These are phyloP conservation scores for Esox masquinongy DNA, from an alignment of 2,797 vertebrate species.

Conservation along the genomic window DNA sequence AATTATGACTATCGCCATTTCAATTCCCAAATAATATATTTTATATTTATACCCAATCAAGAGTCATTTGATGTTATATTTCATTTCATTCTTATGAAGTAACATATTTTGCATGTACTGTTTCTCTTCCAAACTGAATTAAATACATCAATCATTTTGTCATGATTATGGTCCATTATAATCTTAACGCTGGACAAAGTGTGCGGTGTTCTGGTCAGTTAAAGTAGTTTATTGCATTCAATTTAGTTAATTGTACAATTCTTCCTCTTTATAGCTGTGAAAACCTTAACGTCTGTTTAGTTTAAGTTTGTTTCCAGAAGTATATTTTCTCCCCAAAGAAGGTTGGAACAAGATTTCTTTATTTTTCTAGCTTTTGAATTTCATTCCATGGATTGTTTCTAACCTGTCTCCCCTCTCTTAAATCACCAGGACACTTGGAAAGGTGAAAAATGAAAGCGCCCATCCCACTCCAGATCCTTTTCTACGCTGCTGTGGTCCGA, in stretches of 20 bases:
- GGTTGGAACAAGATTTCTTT: not conserved
- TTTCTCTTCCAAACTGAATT: not conserved
- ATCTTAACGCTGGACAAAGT: not conserved
- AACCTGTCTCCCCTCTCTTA: constrained; percentile 37
- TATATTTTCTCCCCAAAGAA: not conserved
- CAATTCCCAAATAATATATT: not conserved
- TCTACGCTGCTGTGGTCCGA: constrained; percentile 87
- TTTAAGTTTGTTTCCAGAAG: not conserved
- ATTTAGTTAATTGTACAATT: not conserved
- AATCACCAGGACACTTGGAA: constrained; percentile 70
- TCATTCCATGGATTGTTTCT: constrained; percentile 28
- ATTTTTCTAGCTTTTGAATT: not conserved
- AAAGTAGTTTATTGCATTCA: not conserved
- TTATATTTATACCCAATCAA: not conserved
- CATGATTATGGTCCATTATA: not conserved
- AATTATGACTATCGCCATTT: not conserved
- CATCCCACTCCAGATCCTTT: constrained; percentile 89
- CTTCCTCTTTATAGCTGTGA: not conserved
- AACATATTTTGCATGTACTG: not conserved
- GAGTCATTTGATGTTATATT: not conserved
- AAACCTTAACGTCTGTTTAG: not conserved
- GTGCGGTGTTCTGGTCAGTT: not conserved
- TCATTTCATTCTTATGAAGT: not conserved
- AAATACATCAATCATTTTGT: not conserved
- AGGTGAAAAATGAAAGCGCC: constrained; percentile 92